Evolutionary conservation across 2,797 vertebrate species (phyloP).

Genomic region (Enteromius trimaculatus): DNA sequence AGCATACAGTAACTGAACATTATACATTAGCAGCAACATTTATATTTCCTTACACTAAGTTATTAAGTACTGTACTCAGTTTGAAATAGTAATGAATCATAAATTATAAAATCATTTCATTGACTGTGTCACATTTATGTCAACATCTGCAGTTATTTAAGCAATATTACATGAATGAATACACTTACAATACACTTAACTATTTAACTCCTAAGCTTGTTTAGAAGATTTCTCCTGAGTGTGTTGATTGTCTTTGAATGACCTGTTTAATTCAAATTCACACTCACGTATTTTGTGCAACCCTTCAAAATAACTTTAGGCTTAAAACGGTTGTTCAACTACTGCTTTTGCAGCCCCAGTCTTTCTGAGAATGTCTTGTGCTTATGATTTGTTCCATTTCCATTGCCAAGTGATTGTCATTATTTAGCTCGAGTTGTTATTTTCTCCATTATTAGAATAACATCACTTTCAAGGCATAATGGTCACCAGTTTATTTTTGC

Average conservation of each 20-base stretch:
- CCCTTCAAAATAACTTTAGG: background rate
- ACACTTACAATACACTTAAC: background rate
- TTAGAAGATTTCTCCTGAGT: background rate
- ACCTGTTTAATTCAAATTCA: background rate
- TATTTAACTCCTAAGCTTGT: background rate
- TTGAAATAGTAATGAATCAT: background rate
- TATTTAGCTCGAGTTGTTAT: background rate
- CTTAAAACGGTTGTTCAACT: background rate
- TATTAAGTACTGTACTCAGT: background rate
- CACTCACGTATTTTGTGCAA: background rate
- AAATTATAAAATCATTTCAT: background rate
- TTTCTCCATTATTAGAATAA: constrained; percentile 1
- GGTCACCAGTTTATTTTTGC: background rate
- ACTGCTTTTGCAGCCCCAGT: background rate
- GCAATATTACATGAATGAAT: background rate
- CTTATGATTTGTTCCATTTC: background rate
- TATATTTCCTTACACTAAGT: background rate
- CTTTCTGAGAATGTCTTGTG: background rate
- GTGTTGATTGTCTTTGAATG: background rate
- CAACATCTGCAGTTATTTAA: background rate
- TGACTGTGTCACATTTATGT: background rate
- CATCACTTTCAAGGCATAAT: background rate
- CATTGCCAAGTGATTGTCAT: constrained; percentile 8
- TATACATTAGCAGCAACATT: background rate
- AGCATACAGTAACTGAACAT: too few relatives aligned